Base-by-base conservation (phyloP, 2,797 vertebrate species). In the Hypotaenidia philippensis region DNA sequence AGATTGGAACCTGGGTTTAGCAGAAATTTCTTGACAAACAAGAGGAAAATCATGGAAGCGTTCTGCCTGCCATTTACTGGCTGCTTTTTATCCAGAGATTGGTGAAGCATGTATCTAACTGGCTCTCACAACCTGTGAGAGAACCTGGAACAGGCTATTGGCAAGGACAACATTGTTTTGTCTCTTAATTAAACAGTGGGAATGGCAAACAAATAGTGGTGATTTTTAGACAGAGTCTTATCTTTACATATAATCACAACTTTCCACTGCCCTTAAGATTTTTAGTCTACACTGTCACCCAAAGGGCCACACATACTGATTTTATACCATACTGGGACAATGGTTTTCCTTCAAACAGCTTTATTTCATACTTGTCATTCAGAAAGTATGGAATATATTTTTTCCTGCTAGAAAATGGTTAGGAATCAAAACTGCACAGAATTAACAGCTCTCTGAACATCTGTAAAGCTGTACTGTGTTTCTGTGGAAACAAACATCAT, bases 401-500 rank as follows among this genome's bases (percentile, higher is more conserved):
- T 25, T 75, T 53, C 22, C 13, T 61, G 6, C 5, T 78, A 64
- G 22, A 69, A 55, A 81, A 75, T 13, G 2, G 4, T 9, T 49
- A 45, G 78, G 14, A 59, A 56, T 66, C 12, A 57, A 55, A 93
- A 40, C 7, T 19, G 4, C 6, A 40, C 15, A 36, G 18, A 71
- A 71, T 56, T 34, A 49, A 65, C 3, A 77, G 11, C 23, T 68
- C 57, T 59, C 25, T 87, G 69, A 82, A 86, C 21, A 53, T 49
- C 36, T 70, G n/a, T 88, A 45, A 74, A 93, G 74, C 38, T 25
- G 11, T 10, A 29, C 4, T 45, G 9, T n/a, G 31, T 55, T 85
- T 86, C 40, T 77, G 5, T 32, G 21, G 29, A 70, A 45, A 0
- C 7, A 56, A 38, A 59, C 0, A 0, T 22, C 29, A 6, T 36